phyloP scores from a whole-genome alignment of 1,140 invertebrate species.

The Ectropis grisescens region DNA sequence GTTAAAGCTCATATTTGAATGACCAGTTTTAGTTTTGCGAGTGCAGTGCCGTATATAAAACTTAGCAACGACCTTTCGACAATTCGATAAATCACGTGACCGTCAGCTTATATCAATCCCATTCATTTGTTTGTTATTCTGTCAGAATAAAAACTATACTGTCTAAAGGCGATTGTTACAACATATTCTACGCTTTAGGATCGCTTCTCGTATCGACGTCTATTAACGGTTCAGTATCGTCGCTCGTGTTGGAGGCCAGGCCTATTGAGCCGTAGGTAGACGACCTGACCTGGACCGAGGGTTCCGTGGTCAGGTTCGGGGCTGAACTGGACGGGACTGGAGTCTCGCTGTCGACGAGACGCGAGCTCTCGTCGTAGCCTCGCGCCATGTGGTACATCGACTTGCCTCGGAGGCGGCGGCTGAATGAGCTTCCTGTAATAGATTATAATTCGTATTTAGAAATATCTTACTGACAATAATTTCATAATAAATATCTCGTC shows the following conservation, averaged over 20 bases:
- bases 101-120: no score
- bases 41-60: no score
- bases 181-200: slow-evolving; percentile 26
- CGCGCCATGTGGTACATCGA: slow-evolving; percentile 79
- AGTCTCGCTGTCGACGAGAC: slow-evolving; percentile 39
- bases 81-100: no score
- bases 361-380: slow-evolving; percentile 71
- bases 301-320: slow-evolving; percentile 42
- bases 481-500: no score
- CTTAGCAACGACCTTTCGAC: no score
- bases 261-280: slow-evolving; percentile 50
- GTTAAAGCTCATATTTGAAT: no score
- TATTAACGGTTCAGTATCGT: slow-evolving; percentile 44
- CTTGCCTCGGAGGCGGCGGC: slow-evolving; percentile 79
- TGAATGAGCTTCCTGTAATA: slow-evolving; percentile 75
- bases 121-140: no score
- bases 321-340: slow-evolving; percentile 45
- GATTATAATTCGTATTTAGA: background rate
- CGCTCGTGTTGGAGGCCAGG: slow-evolving; percentile 21
- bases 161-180: no score
- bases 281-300: slow-evolving; percentile 30
- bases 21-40: no score
- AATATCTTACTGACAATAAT: no score
- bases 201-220: slow-evolving; percentile 18
- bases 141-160: no score